Percentiles rank a stretch among this genome's conserved stretches.
Evolutionary conservation across 1,140 invertebrate genomes (phyloP).

Genomic region (Ridgeia piscesae): DNA sequence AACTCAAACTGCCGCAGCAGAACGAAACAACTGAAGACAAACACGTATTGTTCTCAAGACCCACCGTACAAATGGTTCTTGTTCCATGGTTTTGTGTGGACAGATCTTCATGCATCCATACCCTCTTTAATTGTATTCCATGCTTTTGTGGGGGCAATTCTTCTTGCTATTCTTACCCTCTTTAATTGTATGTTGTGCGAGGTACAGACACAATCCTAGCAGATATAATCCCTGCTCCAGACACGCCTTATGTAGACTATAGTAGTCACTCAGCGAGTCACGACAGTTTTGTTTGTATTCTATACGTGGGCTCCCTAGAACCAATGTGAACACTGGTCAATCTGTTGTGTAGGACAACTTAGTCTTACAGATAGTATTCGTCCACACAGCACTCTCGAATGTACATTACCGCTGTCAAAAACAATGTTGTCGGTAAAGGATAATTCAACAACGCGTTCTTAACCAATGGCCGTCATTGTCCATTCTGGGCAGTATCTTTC

Average conservation of each 20-base stretch:
- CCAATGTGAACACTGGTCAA: no score
- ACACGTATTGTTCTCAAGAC: not conserved
- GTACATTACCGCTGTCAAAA: no score
- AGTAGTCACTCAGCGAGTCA: not conserved
- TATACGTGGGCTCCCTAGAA: not conserved
- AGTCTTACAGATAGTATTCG: no score
- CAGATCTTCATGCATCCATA: no score
- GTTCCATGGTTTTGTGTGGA: no score
- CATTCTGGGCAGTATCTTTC: no score
- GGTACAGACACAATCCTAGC: not conserved
- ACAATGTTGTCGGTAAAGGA: no score
- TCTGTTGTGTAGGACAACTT: no score
- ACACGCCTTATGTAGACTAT: not conserved
- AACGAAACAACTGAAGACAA: not conserved
- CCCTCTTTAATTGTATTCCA: no score
- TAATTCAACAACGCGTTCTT: no score
- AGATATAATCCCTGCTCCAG: not conserved
- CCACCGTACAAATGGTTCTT: not conserved
- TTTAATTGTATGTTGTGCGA: conserved; percentile 1
- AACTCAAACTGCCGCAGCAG: not conserved
- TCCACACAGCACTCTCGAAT: no score
- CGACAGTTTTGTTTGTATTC: not conserved
- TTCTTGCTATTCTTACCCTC: not conserved
- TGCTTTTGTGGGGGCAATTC: not conserved
- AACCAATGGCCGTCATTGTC: no score